phyloP scores from a whole-genome alignment of 2,888 invertebrate species.

The Criorhina ranunculi region DNA sequence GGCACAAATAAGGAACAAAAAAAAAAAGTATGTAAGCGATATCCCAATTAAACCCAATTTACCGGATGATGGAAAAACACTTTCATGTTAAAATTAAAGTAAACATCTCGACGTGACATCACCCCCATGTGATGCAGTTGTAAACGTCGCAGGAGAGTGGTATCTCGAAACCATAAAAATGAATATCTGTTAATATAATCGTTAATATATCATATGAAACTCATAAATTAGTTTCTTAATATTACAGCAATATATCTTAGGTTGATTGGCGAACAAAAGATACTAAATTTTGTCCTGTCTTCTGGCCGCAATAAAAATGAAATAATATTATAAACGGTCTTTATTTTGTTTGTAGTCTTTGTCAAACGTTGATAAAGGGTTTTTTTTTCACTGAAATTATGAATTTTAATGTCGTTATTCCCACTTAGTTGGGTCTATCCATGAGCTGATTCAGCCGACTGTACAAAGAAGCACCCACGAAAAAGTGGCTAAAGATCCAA shows the following conservation, averaged over 20 bases:
- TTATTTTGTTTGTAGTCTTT: neutral
- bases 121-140: conserved; percentile 45
- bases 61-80: conserved; percentile 50
- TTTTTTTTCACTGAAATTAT: neutral
- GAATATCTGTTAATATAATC: conserved; percentile 54
- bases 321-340: conserved; percentile 4
- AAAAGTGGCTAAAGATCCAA: too few species aligned
- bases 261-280: conserved; percentile 43
- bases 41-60: conserved; percentile 67
- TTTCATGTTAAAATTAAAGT: conserved; percentile 55
- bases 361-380: conserved; percentile 18
- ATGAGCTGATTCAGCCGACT: too few species aligned
- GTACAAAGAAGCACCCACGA: too few species aligned
- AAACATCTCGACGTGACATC: conserved; percentile 57
- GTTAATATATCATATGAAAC: conserved; percentile 53
- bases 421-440: too few species aligned
- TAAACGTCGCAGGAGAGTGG: conserved; percentile 21
- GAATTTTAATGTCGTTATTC: too few species aligned
- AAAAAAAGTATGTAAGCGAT: conserved; percentile 42
- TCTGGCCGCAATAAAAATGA: conserved; percentile 26
- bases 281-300: conserved; percentile 29
- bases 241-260: conserved; percentile 52
- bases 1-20: conserved; percentile 38
- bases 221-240: conserved; percentile 62
- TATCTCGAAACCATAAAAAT: conserved; percentile 45